Base-by-base conservation (phyloP, 2,888 invertebrate genomes). In the Sinodicranocentrus sp. region DNA sequence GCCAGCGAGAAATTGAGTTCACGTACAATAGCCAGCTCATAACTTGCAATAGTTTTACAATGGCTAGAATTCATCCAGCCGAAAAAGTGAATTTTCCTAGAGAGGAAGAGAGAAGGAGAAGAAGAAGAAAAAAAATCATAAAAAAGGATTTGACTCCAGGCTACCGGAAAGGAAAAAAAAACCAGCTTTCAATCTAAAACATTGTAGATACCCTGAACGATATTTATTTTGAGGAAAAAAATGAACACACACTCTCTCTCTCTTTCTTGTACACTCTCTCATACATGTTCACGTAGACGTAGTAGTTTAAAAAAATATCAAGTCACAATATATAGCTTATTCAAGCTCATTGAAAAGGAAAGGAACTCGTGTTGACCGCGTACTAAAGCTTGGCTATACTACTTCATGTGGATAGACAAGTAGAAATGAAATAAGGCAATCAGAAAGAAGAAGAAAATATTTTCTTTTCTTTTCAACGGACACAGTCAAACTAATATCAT, bases 401-500 rank as follows among this genome's bases (percentile, higher is more conserved):
- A 63, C n/a, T 43, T 39, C 28, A 63, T 17, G 33, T 63, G 63
- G n/a, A 33, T 3, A 6, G 33, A 33, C 33, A 33, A 33, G 33
- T 33, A 23, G 33, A 68, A 68, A 68, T 67, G 61, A 78, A 70
- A 61, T 70, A 52, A 78, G 61, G 78, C 61, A 71, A 71, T 78
- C 70, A 78, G 65, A 39, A 33, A 10, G 25, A 23, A 23, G 76
- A 67, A 33, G 26, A 61, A 79, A 25, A 65, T 63, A 61, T 61
- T 63, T 39, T 21, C 15, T 39, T 63, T 54, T 79, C 43, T 79
- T 59, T 21, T 59, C 68, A 17, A 25, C 54, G 65, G 28, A 67
- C 39, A 43, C 26, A n/a, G 71, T 52, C 61, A 63, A 79, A 61
- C 79, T 71, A 79, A 79, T 79, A 79, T 72, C 63, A 72, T 79